A percentile compares a stretch with the other conserved stretches of the same genome.
phyloP scores from a whole-genome alignment of 2,888 invertebrate genomes.

The Caenorhabditis drosophilae region DNA sequence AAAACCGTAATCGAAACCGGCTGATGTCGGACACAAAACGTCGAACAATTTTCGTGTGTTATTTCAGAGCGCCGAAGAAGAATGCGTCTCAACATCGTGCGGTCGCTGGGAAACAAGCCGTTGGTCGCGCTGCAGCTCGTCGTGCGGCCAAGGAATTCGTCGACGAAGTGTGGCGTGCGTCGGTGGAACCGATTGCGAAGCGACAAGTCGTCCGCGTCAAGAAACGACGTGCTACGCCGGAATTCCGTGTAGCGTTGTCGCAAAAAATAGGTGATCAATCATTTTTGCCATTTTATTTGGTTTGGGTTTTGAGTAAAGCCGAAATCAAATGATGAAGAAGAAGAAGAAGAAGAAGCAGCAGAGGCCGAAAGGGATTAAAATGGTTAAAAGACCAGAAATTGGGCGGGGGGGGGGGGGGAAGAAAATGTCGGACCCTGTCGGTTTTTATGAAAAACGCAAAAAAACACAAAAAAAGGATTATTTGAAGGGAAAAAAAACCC shows the following conservation, averaged over 20 bases:
- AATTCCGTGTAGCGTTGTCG: conserved; percentile 37
- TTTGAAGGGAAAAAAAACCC: no score
- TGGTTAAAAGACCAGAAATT: no score
- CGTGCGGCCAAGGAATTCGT: conserved; percentile 54
- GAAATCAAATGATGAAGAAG: no score
- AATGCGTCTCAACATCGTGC: conserved; percentile 40
- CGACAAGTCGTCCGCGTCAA: conserved; percentile 22
- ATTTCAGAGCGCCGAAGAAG: conserved; percentile 35
- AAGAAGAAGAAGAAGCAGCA: no score
- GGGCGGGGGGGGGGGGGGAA: no score
- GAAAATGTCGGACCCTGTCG: background rate
- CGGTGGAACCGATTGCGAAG: conserved; percentile 47
- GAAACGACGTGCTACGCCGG: conserved; percentile 47
- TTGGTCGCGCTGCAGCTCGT: conserved; percentile 50
- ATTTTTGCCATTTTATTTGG: no score
- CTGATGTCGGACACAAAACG: no score
- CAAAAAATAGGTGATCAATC: conserved; percentile 33
- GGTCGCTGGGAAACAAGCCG: conserved; percentile 50
- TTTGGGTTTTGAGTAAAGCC: no score
- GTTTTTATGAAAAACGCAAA: background rate
- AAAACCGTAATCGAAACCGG: no score
- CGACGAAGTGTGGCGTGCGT: conserved; percentile 44
- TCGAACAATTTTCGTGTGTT: background rate
- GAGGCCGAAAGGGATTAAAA: no score
- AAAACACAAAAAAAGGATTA: background rate